phyloP scores from a whole-genome alignment of 2,113 vertebrate genomes.

The Chlamydotis undulata region DNA sequence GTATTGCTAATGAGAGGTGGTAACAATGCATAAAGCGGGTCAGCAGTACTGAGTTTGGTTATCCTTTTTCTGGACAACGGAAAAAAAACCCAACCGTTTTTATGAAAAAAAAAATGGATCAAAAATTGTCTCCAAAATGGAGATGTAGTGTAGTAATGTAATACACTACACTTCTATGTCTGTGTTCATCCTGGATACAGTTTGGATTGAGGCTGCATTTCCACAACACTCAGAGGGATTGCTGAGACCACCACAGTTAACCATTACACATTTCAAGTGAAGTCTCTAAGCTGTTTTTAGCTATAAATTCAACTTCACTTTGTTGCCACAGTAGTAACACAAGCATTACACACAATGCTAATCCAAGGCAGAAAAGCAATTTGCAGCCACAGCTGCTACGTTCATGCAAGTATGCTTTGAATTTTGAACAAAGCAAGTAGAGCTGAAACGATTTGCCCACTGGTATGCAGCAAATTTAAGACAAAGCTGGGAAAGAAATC shows the following conservation, averaged over 20 bases:
- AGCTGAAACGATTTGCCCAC: background rate
- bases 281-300: background rate
- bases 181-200: background rate
- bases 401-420: background rate
- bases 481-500: background rate
- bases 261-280: background rate
- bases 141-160: background rate
- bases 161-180: background rate
- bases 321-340: background rate
- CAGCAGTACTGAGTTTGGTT: background rate
- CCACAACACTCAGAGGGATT: fast-evolving
- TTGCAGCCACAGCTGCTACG: background rate
- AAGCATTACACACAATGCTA: background rate
- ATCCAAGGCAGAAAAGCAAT: background rate
- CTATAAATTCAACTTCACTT: background rate
- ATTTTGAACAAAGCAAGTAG: background rate
- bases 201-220: background rate
- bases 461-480: background rate
- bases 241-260: background rate
- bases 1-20: background rate
- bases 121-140: background rate
- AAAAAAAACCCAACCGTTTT: background rate
- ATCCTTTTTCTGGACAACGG: background rate
- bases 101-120: background rate
- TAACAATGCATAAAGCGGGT: background rate